These are phyloP conservation scores for Oligia fasciuncula DNA, from an alignment of 2,888 invertebrate genomes.

Conservation along the genomic window DNA sequence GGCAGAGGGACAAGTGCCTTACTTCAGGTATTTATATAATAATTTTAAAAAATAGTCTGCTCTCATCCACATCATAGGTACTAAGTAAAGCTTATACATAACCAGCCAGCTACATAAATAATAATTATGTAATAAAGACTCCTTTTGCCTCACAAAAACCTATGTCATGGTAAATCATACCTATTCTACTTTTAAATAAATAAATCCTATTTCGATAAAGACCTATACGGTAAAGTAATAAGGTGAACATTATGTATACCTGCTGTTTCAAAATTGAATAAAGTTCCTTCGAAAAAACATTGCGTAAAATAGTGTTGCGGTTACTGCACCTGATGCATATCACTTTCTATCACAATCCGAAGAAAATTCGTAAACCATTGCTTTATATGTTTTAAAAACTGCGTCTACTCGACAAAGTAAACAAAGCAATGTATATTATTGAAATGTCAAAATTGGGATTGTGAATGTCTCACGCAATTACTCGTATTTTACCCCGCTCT, in stretches of 20 bases:
- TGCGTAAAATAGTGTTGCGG: neutral
- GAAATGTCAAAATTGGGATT: neutral
- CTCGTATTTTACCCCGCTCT: neutral
- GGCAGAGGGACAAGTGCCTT: neutral
- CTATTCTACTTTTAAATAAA: neutral
- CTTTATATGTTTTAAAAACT: neutral
- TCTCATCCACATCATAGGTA: conserved; percentile 56
- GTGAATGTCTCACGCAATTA: neutral
- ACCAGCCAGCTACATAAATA: conserved; percentile 56
- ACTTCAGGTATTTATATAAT: neutral
- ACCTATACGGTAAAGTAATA: neutral
- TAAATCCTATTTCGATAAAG: neutral
- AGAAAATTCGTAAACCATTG: neutral
- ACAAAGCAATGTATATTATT: neutral
- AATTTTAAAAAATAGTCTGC: conserved; percentile 25
- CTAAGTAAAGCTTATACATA: conserved; percentile 55
- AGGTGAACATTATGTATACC: neutral
- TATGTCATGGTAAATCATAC: neutral
- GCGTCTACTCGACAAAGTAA: neutral
- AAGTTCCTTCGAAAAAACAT: neutral
- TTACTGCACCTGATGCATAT: neutral
- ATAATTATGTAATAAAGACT: neutral
- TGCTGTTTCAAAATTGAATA: neutral
- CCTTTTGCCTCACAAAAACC: neutral
- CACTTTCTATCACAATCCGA: neutral